Base-by-base conservation (phyloP, 2,797 vertebrate species). In the Toxotes lorentzi region DNA sequence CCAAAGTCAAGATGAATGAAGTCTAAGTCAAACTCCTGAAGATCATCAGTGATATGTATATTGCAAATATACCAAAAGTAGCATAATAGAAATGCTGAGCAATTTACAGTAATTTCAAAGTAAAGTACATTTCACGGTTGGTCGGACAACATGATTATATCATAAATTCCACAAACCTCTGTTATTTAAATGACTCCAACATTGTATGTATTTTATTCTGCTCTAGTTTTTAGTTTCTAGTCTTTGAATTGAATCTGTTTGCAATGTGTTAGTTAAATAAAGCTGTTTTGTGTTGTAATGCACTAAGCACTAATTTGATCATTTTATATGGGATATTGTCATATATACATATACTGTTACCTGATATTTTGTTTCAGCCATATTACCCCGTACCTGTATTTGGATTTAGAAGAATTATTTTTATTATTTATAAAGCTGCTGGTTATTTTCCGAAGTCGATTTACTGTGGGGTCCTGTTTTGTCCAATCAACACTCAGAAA, bases 1-100 rank as follows among this genome's bases (percentile, higher is more conserved):
- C n/a, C 66, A 45, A 17, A 62, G 41, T 53, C 41, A 23, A 35
- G 35, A 63, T 63, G 67, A 70, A 51, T 61, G 24, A 34, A 73
- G 34, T 23, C 65, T 45, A 48, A 66, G 9, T 66, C 14, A 56
- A 8, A 66, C 13, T 27, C 50, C 38, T 23, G 2, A 30, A 21
- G 23, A 35, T 27, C 24, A 68, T 57, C 35, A 40, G n/a, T 41
- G 48, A 50, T n/a, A 11, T 11, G 10, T 51, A 14, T 9, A 48
- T 48, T n/a, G 47, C n/a, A 10, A n/a, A 48, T 48, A 48, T 10
- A 48, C 47, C 19, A 10, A 9, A 21, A 10, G 8, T 10, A 48
- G 21, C 21, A n/a, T 3, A n/a, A 48, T 48, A n/a, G 5, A 5
- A 12, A 50, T 23, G 48, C 51, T 6, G 5, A 54, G 12, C 24